Evolutionary conservation across 2,888 invertebrate species (phyloP).

Genomic region (Druceiella hillmani): DNA sequence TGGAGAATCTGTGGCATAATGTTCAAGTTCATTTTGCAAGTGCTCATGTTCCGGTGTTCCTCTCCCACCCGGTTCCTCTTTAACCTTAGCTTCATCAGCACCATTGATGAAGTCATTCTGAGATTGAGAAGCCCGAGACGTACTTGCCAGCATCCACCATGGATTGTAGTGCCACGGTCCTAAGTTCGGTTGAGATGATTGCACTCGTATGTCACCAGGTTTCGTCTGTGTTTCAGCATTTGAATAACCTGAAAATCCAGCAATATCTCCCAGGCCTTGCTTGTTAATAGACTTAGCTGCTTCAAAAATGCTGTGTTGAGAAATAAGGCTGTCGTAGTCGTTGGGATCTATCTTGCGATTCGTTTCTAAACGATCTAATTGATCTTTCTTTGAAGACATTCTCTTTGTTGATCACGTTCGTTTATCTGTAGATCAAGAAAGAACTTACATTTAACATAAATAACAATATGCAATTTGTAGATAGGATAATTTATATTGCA

Average conservation of each 20-base stretch:
- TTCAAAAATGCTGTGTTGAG: constrained; percentile 49
- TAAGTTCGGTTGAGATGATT: constrained; percentile 35
- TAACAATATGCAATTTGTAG: too few relatives aligned
- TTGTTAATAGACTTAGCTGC: constrained; percentile 37
- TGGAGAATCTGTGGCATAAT: constrained; percentile 37
- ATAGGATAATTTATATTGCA: too few relatives aligned
- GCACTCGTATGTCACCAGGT: constrained; percentile 41
- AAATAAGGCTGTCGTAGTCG: constrained; percentile 48
- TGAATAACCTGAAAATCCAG: constrained; percentile 48
- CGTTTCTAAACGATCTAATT: constrained; percentile 39
- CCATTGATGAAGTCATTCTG: constrained; percentile 46
- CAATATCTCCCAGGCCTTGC: constrained; percentile 35
- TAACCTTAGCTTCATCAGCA: constrained; percentile 43
- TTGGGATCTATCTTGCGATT: constrained; percentile 42
- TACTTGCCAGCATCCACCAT: constrained; percentile 52
- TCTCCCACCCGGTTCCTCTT: constrained; percentile 42
- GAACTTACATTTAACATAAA: too few relatives aligned
- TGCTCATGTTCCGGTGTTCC: constrained; percentile 44
- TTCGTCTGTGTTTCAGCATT: constrained; percentile 52
- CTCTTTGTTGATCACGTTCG: too few relatives aligned
- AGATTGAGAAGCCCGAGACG: constrained; percentile 42
- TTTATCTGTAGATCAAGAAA: too few relatives aligned
- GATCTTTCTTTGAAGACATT: constrained; percentile 43
- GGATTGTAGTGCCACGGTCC: constrained; percentile 51
- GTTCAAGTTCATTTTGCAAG: constrained; percentile 36